Evolutionary conservation across 2,888 invertebrate species (phyloP), one percentile per base, ranked within the genome.

Genomic region (Sinelater perroti): DNA sequence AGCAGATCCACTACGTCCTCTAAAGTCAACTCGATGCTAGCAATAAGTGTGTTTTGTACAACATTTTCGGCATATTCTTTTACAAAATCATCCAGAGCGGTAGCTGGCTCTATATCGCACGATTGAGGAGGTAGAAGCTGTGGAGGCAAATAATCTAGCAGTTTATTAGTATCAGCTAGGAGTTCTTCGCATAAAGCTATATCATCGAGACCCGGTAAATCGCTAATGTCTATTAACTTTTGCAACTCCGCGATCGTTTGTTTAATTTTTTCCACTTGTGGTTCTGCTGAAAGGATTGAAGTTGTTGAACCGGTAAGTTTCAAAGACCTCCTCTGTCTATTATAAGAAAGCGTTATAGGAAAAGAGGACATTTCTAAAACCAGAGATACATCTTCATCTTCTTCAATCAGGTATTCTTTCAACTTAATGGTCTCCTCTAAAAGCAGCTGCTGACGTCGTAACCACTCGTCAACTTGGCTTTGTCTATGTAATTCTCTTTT

Each of bases 1-100:
- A 85, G 69, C 70, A 80, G 77, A 56, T 75, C 74, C 60, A 79
- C 74, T 49, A 82, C 54, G 66, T 83, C 82, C 56, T 81, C 80
- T 21, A 69, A 62, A 6, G 76, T 78, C 28, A 81, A 75, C 64
- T 79, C 74, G 54, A 82, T 70, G 10, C 80, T 78, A 62, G 80
- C 79, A 2, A 71, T 59, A 50, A 68, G 61, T 56, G 81, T 80
- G 61, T 79, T 79, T 0, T 67, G 67, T 2, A 83, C 74, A 49
- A 78, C 78, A 56, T 75, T 66, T 14, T 73, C 75, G 0, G 82
- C 83, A 67, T 82, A 82, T 52, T 77, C 68, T 66, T 80, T 79
- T 2, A 82, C 81, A 44, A 82, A 66, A 14, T 76, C 68, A 45
- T 85, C 84, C 18, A 72, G 68, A 28, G 72, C 71, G 6, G 70